Percentiles rank a stretch among this genome's conserved stretches.
These are phyloP conservation scores for Mustelus asterias DNA, from an alignment of 2,113 vertebrate species.

Conservation along the genomic window DNA sequence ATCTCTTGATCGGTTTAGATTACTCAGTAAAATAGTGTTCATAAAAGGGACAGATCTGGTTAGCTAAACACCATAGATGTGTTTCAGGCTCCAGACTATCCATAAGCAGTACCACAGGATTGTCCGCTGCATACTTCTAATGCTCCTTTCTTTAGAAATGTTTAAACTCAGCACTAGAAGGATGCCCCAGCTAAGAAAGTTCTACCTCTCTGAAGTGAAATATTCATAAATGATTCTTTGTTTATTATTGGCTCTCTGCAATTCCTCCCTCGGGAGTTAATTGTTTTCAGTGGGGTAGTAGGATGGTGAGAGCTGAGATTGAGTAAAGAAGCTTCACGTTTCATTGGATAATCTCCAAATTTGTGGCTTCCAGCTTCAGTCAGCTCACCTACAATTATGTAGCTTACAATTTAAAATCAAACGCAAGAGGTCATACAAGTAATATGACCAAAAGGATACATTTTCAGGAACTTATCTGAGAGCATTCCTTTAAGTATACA, in stretches of 20 bases:
- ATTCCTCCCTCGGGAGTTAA: background rate
- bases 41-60: background rate
- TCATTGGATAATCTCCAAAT: background rate
- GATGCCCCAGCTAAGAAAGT: background rate
- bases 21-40: background rate
- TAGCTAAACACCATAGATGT: background rate
- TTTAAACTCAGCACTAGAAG: background rate
- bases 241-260: background rate
- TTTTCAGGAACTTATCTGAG: background rate
- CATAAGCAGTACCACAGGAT: background rate
- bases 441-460: background rate
- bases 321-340: background rate
- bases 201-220: background rate
- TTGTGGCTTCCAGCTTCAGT: background rate
- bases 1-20: background rate
- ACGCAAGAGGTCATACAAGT: background rate
- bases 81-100: background rate
- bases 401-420: background rate
- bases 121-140: background rate
- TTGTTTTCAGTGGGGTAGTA: background rate
- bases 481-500: background rate
- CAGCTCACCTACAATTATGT: background rate
- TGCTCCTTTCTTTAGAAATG: background rate
- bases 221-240: background rate
- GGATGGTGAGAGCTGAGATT: background rate